Evolutionary conservation across 2,888 invertebrate species (phyloP), one percentile per base, ranked within the genome.

Genomic region (Sesia apiformis): DNA sequence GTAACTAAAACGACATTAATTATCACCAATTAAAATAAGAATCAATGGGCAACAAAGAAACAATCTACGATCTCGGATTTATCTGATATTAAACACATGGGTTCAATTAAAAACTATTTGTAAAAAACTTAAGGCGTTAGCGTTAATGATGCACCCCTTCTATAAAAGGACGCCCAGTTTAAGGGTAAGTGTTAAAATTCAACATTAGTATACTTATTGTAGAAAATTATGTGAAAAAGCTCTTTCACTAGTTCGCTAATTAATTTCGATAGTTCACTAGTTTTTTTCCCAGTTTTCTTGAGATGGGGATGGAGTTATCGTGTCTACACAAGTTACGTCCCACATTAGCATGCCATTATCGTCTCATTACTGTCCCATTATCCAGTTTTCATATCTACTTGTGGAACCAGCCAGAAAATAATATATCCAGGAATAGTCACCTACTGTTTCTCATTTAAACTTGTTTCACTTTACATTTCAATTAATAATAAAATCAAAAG

Each of bases 1-100:
- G 23, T 23, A 23, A 23, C 62, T 61, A 60, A 63, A 65, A 66
- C 59, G 62, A 62, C 62, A 69, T 70, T 66, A 73, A 74, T 74
- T 69, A 73, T 61, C 63, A 63, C 69, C 73, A 74, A 74, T 76
- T 74, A 76, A 67, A 58, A 65, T 61, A 57, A 54, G 39, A 38
- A 5, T 6, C 8, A 46, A 5, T 46, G 46, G 8, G 46, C 23
- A 46, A 46, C 1, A 23, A 2, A 23, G 23, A 46, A n/a, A 8
- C 67, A 78, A 81, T 82, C 81, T 74, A 60, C 59, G 63, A 83
- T 83, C 81, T 75, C 64, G 57, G 74, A 78, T 79, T 73, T 64
- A 76, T 72, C 73, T 65, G 83, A 84, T 83, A 77, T 71, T 64
- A 66, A 63, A 79, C 83, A 83, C 79, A 81, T 84, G 84, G 76